Conservation (phyloP, 2,113 vertebrate genomes). For the Gymnobelideus leadbeateri region DNA sequence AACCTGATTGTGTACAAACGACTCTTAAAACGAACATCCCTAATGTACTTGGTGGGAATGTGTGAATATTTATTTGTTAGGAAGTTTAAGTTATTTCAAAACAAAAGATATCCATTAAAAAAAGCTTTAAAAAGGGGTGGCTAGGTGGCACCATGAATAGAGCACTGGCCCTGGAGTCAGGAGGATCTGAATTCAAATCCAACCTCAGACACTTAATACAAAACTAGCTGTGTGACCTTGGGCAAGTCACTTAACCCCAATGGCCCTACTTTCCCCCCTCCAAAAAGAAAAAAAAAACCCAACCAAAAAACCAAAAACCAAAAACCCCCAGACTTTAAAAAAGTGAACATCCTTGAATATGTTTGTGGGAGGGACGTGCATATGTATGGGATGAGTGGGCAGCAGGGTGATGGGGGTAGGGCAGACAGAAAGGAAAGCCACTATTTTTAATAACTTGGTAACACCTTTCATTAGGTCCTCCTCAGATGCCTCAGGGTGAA, state of each 20-base stretch:
- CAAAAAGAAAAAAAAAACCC: no score
- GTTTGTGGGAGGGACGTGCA: background rate
- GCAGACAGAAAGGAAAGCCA: background rate
- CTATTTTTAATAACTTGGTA: background rate
- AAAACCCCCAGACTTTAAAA: background rate
- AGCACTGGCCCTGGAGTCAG: no score
- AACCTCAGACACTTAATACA: no score
- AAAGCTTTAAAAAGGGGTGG: background rate
- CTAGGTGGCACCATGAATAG: no score
- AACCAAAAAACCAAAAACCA: no score
- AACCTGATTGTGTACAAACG: background rate
- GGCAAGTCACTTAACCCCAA: no score
- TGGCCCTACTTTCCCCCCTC: no score
- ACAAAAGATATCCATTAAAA: background rate
- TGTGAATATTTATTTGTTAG: background rate
- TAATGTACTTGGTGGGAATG: background rate
- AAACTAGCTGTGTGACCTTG: no score
- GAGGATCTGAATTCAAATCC: no score
- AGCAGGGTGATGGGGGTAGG: background rate
- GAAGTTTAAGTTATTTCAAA: background rate
- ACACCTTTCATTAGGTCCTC: background rate
- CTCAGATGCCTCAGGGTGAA: no score
- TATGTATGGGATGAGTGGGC: background rate
- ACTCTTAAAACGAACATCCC: background rate
- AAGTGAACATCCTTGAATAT: background rate